These are phyloP conservation scores for Drosophila nr. perissopoda DNA, from an alignment of 2,888 invertebrate genomes.

Conservation along the genomic window DNA sequence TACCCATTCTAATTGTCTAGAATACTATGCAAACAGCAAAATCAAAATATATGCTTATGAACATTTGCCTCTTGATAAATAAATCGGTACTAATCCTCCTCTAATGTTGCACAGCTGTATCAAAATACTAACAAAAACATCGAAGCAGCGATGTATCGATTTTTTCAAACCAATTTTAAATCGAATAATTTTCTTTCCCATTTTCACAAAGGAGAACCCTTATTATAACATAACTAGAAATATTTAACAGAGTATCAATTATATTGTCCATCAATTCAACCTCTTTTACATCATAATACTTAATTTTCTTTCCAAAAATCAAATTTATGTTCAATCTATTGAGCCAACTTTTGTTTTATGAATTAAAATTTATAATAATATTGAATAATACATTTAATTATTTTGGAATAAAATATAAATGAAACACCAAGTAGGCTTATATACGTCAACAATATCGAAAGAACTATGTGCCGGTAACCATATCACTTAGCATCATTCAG, in stretches of 20 bases:
- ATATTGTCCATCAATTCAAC: not conserved
- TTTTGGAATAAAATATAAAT: not conserved
- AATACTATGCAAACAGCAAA: constrained; percentile 10
- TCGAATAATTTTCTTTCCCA: not conserved
- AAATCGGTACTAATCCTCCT: constrained; percentile 16
- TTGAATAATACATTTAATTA: not conserved
- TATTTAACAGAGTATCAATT: not conserved
- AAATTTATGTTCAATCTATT: not conserved
- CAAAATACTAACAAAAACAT: constrained; percentile 14
- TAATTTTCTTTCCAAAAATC: not conserved
- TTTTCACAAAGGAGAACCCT: not conserved
- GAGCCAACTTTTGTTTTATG: not conserved
- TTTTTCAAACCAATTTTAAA: no score
- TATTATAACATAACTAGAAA: not conserved
- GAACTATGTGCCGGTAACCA: not conserved
- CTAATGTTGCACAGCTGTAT: constrained; percentile 21
- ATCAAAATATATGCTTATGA: constrained; percentile 6
- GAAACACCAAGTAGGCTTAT: not conserved
- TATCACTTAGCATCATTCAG: not conserved
- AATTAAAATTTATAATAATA: not conserved
- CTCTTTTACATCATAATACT: not conserved
- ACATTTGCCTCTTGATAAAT: constrained; percentile 24
- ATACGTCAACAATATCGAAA: not conserved
- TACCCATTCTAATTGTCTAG: constrained; percentile 43
- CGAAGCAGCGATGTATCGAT: constrained; percentile 17